Evolutionary conservation across 2,113 vertebrate species (phyloP).

Genomic region (Hippocampus guttulatus): DNA sequence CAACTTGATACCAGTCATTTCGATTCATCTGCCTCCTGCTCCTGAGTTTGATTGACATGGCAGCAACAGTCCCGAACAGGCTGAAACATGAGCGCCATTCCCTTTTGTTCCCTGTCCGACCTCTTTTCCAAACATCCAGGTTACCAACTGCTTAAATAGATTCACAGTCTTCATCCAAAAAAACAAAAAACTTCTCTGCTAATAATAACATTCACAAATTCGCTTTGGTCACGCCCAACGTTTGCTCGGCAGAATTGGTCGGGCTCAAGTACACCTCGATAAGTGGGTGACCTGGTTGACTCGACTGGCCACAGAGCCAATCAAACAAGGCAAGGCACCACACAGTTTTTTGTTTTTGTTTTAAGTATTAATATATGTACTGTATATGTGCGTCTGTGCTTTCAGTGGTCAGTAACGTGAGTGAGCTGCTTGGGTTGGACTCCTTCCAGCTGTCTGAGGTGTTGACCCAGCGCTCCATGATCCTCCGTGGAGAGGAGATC

Average conservation of each 20-base stretch:
- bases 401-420: constrained; percentile 82
- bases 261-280: not conserved
- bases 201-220: not conserved
- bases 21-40: not conserved
- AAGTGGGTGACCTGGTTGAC: no score
- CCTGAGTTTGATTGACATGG: constrained; percentile 51
- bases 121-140: constrained; percentile 50
- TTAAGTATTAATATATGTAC: constrained; percentile 1
- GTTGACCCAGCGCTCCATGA: constrained; percentile 90
- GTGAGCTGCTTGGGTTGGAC: constrained; percentile 86
- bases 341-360: no score
- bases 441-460: constrained; percentile 88
- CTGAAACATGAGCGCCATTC: constrained; percentile 61
- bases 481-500: constrained; percentile 89
- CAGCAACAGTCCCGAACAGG: constrained; percentile 54
- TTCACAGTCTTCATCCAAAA: not conserved
- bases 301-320: not conserved
- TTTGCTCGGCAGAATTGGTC: not conserved
- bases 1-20: not conserved
- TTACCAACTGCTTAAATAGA: constrained; percentile 31
- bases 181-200: not conserved
- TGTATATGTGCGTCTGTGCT: constrained; percentile 20
- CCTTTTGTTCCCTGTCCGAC: constrained; percentile 60
- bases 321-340: not conserved
- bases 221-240: not conserved